phyloP scores from a whole-genome alignment of 2,113 vertebrate species.

The Cisticola juncidis region DNA sequence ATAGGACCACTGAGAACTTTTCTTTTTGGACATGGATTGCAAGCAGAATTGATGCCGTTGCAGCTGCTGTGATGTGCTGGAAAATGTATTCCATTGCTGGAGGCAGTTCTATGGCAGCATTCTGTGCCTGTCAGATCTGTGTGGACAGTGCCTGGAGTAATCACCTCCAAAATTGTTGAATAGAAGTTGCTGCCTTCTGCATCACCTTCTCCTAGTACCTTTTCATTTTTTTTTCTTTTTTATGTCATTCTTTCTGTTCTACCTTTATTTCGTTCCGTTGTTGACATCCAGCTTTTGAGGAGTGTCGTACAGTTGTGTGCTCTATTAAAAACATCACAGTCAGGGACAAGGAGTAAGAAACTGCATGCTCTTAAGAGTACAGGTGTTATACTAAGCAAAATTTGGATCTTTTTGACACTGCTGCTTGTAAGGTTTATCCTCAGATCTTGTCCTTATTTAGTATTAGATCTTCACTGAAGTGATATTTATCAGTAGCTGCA shows the following conservation, averaged over 20 bases:
- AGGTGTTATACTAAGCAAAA: neutral
- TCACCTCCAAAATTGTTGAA: constrained; percentile 32
- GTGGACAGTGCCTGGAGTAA: constrained; percentile 25
- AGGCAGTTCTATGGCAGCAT: constrained; percentile 64
- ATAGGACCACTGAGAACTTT: constrained; percentile 72
- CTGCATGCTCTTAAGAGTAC: neutral
- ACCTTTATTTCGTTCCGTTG: neutral
- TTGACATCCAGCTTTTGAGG: constrained; percentile 8
- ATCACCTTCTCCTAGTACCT: neutral
- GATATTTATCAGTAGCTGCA: constrained; percentile 42
- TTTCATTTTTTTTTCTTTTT: neutral
- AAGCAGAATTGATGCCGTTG: constrained; percentile 33
- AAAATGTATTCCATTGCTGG: constrained; percentile 66
- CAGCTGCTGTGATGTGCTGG: constrained; percentile 58
- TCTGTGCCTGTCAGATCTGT: constrained; percentile 57
- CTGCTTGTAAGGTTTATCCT: constrained; percentile 41
- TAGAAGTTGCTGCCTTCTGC: neutral
- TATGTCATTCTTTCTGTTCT: neutral
- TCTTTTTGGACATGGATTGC: constrained; percentile 61
- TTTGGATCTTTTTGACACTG: constrained; percentile 1
- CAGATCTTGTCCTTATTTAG: constrained; percentile 55
- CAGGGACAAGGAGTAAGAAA: neutral
- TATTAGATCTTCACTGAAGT: constrained; percentile 42
- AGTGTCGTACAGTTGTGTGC: neutral
- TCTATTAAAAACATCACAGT: neutral